Percentiles rank a stretch among this genome's conserved stretches.
phyloP scores from a whole-genome alignment of 2,797 vertebrate species.

The Halcyon chelicuti region DNA sequence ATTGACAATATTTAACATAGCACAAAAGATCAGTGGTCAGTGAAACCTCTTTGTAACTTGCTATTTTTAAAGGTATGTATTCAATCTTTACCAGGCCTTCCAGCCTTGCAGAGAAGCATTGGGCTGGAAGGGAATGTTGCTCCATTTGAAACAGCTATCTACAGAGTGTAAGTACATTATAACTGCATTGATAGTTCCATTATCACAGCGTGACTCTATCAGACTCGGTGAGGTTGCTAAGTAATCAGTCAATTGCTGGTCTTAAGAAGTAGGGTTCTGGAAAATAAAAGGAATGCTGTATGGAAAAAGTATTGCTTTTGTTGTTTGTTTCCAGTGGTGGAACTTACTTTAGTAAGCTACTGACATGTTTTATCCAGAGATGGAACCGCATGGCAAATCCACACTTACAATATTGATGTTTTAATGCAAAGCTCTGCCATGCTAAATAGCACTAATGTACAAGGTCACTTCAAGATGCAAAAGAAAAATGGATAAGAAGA shows the following conservation, averaged over 20 bases:
- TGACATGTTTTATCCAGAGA: slow-evolving; percentile 63
- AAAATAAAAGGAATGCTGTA: slow-evolving; percentile 59
- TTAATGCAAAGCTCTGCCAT: slow-evolving; percentile 44
- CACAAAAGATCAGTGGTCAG: neutral
- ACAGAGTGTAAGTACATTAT: slow-evolving; percentile 53
- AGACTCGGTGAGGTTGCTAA: slow-evolving; percentile 52
- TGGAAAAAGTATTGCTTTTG: slow-evolving; percentile 6
- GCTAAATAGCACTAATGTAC: neutral
- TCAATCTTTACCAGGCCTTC: slow-evolving; percentile 49
- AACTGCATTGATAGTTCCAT: slow-evolving; percentile 74
- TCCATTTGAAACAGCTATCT: slow-evolving; percentile 57
- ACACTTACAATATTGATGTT: slow-evolving; percentile 4
- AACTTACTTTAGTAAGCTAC: slow-evolving; percentile 42
- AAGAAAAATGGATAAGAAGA: slow-evolving; percentile 55
- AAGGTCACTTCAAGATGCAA: neutral
- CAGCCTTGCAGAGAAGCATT: slow-evolving; percentile 43
- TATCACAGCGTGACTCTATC: slow-evolving; percentile 74
- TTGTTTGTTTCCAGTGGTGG: slow-evolving; percentile 39
- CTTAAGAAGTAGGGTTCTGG: slow-evolving; percentile 50
- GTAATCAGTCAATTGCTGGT: slow-evolving; percentile 75
- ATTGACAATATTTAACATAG: neutral
- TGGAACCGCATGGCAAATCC: slow-evolving; percentile 25
- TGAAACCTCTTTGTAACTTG: slow-evolving; percentile 34
- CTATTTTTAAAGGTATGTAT: neutral
- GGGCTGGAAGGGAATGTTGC: slow-evolving; percentile 48